phyloP scores from a whole-genome alignment of 2,113 vertebrate species.

The Pterocles burchelli region DNA sequence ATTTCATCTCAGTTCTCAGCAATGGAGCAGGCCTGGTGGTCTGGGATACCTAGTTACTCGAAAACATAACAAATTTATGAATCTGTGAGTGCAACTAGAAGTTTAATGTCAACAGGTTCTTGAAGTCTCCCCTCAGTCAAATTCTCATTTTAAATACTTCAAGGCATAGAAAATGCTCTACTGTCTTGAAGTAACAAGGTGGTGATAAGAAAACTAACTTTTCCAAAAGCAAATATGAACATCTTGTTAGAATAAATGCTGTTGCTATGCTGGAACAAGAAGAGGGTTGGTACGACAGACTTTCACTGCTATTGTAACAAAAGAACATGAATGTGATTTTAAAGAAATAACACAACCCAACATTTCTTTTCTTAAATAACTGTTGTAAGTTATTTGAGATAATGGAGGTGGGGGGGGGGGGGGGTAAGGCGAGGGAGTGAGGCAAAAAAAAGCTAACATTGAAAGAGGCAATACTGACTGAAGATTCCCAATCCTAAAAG shows the following conservation, averaged over 20 bases:
- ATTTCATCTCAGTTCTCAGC: neutral
- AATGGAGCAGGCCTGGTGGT: neutral
- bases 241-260: neutral
- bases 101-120: neutral
- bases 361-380: neutral
- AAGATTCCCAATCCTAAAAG: neutral
- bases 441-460: neutral
- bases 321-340: neutral
- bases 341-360: neutral
- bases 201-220: neutral
- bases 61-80: neutral
- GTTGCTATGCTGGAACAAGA: neutral
- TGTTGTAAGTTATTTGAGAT: neutral
- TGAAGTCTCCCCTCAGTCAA: neutral
- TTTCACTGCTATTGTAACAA: neutral
- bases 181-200: neutral
- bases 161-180: neutral
- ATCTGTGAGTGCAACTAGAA: neutral
- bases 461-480: neutral
- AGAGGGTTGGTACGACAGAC: neutral
- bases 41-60: neutral
- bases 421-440: neutral
- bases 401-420: neutral
- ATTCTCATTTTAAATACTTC: neutral
- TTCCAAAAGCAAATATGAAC: neutral